A percentile compares a stretch with the other conserved stretches of the same genome.
Evolutionary conservation across 2,888 invertebrate genomes (phyloP).

Genomic region (Drosophila ezoana): DNA sequence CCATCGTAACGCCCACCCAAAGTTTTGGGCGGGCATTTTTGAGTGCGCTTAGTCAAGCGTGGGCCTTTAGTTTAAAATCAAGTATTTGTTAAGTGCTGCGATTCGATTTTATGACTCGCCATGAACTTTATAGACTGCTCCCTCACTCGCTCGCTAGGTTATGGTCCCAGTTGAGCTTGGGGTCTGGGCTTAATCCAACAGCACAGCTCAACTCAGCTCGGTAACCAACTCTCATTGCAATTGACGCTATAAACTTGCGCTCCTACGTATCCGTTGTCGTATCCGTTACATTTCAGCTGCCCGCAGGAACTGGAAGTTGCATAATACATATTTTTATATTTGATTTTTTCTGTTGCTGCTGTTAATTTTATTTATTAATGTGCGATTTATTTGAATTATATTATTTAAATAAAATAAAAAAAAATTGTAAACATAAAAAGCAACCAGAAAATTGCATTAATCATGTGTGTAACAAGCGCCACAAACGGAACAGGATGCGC

Average conservation of each 20-base stretch:
- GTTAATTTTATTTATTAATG: slow-evolving; percentile 62
- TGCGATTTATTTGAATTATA: slow-evolving; percentile 44
- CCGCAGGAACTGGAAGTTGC: slow-evolving; percentile 60
- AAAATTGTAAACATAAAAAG: slow-evolving; percentile 27
- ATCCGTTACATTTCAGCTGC: slow-evolving; percentile 55
- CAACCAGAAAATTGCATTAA: slow-evolving; percentile 51
- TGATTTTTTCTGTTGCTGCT: slow-evolving; percentile 16
- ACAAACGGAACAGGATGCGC: slow-evolving; percentile 51
- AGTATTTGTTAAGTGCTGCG: slow-evolving; percentile 73
- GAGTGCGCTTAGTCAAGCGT: slow-evolving; percentile 67
- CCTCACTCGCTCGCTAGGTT: neutral
- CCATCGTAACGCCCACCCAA: slow-evolving; percentile 23
- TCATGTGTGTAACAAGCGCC: slow-evolving; percentile 46
- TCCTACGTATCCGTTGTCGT: slow-evolving; percentile 56
- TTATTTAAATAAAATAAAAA: slow-evolving; percentile 31
- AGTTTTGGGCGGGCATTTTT: slow-evolving; percentile 51
- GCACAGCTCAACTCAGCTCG: slow-evolving; percentile 33
- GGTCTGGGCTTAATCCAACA: slow-evolving; percentile 7
- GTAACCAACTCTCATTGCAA: slow-evolving; percentile 40
- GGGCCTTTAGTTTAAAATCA: slow-evolving; percentile 63
- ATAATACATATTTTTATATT: slow-evolving; percentile 19
- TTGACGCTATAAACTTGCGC: slow-evolving; percentile 59
- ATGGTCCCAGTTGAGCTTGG: neutral
- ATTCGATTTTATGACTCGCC: slow-evolving; percentile 56
- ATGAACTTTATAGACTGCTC: slow-evolving; percentile 35